phyloP scores from a whole-genome alignment of 2,888 invertebrate species.

The Scaptomyza reducta region DNA sequence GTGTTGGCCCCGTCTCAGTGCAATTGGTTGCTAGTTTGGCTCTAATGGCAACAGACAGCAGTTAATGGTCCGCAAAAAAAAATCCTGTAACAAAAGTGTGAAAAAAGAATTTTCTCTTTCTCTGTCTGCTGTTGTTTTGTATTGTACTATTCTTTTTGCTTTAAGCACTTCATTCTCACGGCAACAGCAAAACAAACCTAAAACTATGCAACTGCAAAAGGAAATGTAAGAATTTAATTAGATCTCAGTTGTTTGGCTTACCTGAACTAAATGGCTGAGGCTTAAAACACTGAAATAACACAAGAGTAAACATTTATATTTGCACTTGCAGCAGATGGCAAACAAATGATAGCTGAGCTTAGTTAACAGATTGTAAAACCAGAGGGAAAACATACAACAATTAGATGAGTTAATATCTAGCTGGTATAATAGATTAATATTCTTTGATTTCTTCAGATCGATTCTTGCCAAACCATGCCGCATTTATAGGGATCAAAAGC shows the following conservation, averaged over 20 bases:
- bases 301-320: neutral
- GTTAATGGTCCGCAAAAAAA: conserved; percentile 68
- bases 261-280: conserved; percentile 28
- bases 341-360: neutral
- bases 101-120: conserved; percentile 38
- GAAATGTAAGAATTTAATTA: conserved; percentile 56
- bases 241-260: conserved; percentile 23
- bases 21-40: conserved; percentile 69
- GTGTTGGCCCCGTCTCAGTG: conserved; percentile 26
- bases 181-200: conserved; percentile 2
- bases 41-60: conserved; percentile 73
- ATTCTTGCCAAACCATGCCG: no score
- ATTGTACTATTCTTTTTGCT: conserved; percentile 3
- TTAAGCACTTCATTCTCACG: conserved; percentile 7
- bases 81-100: conserved; percentile 54
- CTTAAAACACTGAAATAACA: conserved; percentile 12
- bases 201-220: conserved; percentile 21
- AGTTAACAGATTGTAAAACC: neutral
- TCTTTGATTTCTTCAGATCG: neutral
- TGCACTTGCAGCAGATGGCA: neutral
- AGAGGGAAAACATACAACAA: no score
- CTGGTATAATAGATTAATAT: neutral
- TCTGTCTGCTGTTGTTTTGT: conserved; percentile 14
- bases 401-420: neutral
- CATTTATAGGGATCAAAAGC: neutral